Evolutionary conservation across 64 coral and sea anemone species (phyloP).

Genomic region (Catalaphyllia jardinei): DNA sequence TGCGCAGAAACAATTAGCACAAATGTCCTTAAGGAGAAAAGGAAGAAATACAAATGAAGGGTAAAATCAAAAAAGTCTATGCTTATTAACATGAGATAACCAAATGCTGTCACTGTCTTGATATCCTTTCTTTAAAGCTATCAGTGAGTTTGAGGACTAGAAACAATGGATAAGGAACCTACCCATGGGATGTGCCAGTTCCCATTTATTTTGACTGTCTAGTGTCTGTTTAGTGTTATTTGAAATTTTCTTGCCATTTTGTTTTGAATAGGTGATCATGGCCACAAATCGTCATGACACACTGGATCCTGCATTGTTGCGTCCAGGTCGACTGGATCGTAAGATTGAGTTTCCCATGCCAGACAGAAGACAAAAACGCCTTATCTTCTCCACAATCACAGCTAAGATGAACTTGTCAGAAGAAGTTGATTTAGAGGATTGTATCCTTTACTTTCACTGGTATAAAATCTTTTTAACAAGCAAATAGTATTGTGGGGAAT

Average conservation of each 20-base stretch:
- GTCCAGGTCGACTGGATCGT: constrained; percentile 92
- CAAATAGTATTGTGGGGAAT: no score
- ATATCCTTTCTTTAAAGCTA: no score
- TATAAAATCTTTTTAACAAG: no score
- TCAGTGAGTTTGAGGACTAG: background rate
- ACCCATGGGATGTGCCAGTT: background rate
- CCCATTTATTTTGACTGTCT: background rate
- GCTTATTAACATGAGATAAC: no score
- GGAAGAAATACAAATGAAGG: no score
- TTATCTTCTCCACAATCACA: constrained; percentile 98
- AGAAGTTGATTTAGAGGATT: constrained; percentile 98
- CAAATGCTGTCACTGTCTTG: no score
- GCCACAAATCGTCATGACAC: constrained; percentile 99
- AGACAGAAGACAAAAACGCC: constrained; percentile 96
- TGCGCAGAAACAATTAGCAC: no score
- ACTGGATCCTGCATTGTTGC: constrained; percentile 89
- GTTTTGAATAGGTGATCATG: constrained; percentile 86
- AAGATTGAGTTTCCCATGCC: constrained; percentile 99
- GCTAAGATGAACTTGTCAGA: constrained; percentile 98
- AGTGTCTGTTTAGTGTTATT: background rate
- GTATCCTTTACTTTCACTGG: constrained; percentile 74
- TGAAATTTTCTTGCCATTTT: background rate
- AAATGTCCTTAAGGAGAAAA: no score
- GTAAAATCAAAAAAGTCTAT: no score
- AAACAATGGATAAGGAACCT: no score